Evolutionary conservation across 2,888 invertebrate genomes (phyloP).

Genomic region (Dicyrtoma fusca): DNA sequence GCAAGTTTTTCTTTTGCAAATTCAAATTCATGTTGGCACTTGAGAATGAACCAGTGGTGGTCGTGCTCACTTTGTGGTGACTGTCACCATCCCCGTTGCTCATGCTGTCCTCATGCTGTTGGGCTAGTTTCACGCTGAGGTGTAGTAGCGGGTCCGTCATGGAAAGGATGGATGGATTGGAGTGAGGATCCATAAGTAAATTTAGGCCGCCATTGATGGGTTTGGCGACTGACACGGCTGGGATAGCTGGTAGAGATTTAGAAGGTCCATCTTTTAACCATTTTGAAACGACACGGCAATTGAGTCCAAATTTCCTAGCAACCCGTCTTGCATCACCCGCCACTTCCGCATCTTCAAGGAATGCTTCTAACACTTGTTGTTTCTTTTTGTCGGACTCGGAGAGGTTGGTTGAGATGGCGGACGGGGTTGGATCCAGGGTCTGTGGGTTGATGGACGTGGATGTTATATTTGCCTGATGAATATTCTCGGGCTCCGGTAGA

Average conservation of each 20-base stretch:
- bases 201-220: constrained; percentile 13
- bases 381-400: constrained; percentile 28
- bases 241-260: constrained; percentile 37
- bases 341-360: constrained; percentile 48
- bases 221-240: constrained; percentile 5
- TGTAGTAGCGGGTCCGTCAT: neutral
- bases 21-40: constrained; percentile 14
- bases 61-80: neutral
- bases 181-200: constrained; percentile 20
- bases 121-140: neutral
- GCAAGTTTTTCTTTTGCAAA: constrained; percentile 26
- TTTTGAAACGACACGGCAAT: constrained; percentile 52
- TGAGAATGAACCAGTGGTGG: neutral
- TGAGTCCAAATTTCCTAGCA: constrained; percentile 53
- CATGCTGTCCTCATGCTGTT: neutral
- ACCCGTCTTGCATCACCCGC: constrained; percentile 54
- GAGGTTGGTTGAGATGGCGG: neutral
- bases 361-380: constrained; percentile 49
- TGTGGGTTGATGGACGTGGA: too few relatives aligned
- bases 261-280: constrained; percentile 51
- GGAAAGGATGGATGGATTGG: neutral
- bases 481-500: too few relatives aligned
- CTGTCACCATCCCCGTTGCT: neutral
- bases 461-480: too few relatives aligned
- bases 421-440: neutral